Conservation (phyloP, 2,113 vertebrate species). For the Parus major region DNA sequence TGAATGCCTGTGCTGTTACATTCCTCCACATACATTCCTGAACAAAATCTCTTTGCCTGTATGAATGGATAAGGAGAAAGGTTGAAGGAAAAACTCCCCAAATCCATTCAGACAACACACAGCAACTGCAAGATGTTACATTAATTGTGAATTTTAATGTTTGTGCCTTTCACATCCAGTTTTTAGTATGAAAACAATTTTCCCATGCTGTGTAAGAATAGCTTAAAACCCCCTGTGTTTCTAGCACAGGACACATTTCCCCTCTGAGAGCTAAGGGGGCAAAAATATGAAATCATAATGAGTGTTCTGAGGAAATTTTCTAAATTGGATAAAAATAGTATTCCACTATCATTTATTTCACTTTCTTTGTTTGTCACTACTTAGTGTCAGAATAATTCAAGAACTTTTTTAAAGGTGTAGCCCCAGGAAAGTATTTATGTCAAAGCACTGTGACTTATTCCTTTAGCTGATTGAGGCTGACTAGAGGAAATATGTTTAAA, state of each 20-base stretch:
- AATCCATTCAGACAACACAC: not conserved
- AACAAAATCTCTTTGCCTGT: not conserved
- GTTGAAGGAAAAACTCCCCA: not conserved
- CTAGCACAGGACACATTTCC: not conserved
- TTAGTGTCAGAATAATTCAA: not conserved
- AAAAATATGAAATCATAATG: not conserved
- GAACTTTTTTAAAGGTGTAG: not conserved
- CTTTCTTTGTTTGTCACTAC: not conserved
- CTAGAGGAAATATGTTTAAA: not conserved
- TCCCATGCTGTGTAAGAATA: not conserved
- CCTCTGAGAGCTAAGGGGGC: fast-evolving
- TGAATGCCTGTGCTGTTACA: not conserved
- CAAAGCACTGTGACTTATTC: not conserved
- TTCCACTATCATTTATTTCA: not conserved
- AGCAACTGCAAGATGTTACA: not conserved
- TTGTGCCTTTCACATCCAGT: not conserved
- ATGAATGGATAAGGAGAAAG: not conserved
- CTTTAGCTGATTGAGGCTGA: not conserved
- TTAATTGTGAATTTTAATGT: not conserved
- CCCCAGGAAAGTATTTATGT: not conserved
- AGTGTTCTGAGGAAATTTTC: not conserved
- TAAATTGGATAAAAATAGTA: not conserved
- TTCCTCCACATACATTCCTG: not conserved
- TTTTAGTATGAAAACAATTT: not conserved
- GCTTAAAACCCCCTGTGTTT: not conserved